Evolutionary conservation across 2,888 invertebrate species (phyloP), one percentile per base, ranked within the genome.

Genomic region (Pachliopta kotzebuea): DNA sequence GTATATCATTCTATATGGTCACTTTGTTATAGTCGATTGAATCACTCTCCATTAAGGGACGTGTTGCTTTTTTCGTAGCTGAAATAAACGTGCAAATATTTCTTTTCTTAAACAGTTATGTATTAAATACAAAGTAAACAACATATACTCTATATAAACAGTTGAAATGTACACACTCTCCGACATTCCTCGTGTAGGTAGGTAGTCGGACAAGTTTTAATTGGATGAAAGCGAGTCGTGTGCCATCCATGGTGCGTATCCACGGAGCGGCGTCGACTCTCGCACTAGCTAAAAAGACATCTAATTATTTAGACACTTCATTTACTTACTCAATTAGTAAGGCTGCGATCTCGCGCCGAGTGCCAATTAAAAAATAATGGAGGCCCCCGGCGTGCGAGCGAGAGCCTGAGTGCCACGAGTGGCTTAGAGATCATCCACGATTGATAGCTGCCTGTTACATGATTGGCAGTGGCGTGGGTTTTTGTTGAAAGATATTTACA

Each of bases 341-440:
- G 83, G 81, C 82, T 83, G 83, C 81, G 79, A 84, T 84, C 83
- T 82, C 81, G 77, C 77, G 77, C 72, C 69, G 79, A 90, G 90
- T 87, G 84, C 88, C 90, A 90, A 91, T 90, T 90, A 91, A 90
- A 90, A 90, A 87, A 88, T 86, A 86, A 88, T 85, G 84, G 86
- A 83, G 79, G 75, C 77, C 78, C 81, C 78, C 79, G 72, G 74
- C 73, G 83, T 83, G 82, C 77, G 79, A 85, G 83, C 71, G 84
- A 82, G 81, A 86, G 72, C 72, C 70, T 65, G 75, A 80, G 78
- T 66, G 74, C 68, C 72, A 75, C 77, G 69, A 82, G 77, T 74
- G 83, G 79, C 76, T 84, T 81, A 81, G 81, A 84, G 80, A 84
- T 82, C 79, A 80, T 80, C 77, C 78, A 70, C 77, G 75, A 80